Conservation (phyloP, 2,113 vertebrate genomes). For the Percina caprodes region DNA sequence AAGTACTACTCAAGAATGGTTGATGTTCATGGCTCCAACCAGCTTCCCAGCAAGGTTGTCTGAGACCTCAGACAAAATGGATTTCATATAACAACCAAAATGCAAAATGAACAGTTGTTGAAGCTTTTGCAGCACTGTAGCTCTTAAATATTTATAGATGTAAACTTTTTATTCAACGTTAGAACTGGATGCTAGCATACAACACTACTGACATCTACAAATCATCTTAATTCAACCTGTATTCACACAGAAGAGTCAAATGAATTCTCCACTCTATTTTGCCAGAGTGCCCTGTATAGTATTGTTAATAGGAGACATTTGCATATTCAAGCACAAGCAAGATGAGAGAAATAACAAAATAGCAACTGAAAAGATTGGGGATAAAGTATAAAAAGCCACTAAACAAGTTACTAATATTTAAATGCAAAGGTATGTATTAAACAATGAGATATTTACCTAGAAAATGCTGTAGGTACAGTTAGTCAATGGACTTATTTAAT, state of each 20-base stretch:
- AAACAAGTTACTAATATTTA: no score
- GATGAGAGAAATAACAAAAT: neutral
- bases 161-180: neutral
- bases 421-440: no score
- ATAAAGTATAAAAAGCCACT: neutral
- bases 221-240: neutral
- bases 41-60: neutral
- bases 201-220: neutral
- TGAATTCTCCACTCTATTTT: no score
- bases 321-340: neutral
- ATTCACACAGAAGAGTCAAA: no score
- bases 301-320: neutral
- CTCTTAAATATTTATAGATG: neutral
- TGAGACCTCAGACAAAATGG: neutral
- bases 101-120: neutral
- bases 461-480: no score
- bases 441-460: no score
- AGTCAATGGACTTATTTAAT: no score
- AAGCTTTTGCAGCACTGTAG: neutral
- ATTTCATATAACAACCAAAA: neutral
- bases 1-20: neutral
- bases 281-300: neutral
- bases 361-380: neutral
- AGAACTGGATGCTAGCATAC: neutral
- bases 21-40: neutral